Percentiles rank a stretch among this genome's conserved stretches.
Evolutionary conservation across 2,113 vertebrate genomes (phyloP).

Genomic region (Bos indicus): DNA sequence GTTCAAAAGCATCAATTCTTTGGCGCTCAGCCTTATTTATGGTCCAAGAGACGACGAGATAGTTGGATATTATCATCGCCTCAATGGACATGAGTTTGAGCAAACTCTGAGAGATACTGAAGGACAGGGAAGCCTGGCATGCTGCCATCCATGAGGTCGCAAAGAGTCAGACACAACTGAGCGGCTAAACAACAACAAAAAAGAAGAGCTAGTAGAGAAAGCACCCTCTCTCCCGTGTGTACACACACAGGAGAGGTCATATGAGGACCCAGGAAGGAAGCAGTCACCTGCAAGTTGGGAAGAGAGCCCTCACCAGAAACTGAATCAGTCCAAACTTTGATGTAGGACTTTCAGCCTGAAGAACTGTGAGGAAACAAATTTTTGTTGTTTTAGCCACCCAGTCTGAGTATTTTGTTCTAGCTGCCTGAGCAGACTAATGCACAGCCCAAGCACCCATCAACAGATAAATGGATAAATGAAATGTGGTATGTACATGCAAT

Average conservation of each 20-base stretch:
- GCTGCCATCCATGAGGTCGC: accelerated
- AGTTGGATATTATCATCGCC: not conserved
- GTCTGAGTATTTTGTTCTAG: not conserved
- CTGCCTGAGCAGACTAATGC: not conserved
- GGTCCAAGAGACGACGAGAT: not conserved
- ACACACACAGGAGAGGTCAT: not conserved
- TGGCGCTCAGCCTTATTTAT: not conserved
- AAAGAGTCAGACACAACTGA: not conserved
- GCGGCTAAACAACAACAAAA: not conserved
- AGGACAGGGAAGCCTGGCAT: not conserved
- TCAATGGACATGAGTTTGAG: not conserved
- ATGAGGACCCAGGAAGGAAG: not conserved
- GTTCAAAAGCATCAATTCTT: not conserved
- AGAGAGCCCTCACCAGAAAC: not conserved
- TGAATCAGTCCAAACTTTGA: not conserved
- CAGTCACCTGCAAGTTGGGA: not conserved
- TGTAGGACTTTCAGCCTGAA: not conserved
- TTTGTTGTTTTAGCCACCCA: not conserved
- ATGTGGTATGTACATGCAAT: not conserved
- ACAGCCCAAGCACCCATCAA: not conserved
- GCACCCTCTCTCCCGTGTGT: no score
- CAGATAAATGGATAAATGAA: not conserved
- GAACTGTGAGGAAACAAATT: not conserved
- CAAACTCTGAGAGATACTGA: not conserved
- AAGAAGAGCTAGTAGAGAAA: not conserved